Base-by-base conservation (phyloP, 2,888 invertebrate genomes). In the Hypomecis punctinalis region DNA sequence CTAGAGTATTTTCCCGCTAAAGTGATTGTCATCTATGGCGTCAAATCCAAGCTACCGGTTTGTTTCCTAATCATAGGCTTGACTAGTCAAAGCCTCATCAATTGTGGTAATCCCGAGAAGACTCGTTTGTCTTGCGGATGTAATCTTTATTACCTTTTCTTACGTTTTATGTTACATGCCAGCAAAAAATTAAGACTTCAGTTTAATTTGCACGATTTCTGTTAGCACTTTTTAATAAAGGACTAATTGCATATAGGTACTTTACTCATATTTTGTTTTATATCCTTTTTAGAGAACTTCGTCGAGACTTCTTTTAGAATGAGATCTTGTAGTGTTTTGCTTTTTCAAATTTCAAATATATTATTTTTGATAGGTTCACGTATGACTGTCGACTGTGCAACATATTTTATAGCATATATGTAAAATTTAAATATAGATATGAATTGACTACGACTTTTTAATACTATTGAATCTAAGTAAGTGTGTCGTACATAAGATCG, bases 51-150 rank as follows among this genome's bases (percentile, higher is more conserved):
- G 45, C 54, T 67, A 68, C 63, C 64, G 56, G 56, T 61, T 60
- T 49, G 58, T 70, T 72, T 69, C 63, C 66, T 71, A 70, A 72
- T 69, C 52, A 68, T 51, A 69, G 40, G 46, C 49, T 65, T 56
- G 53, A 70, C 71, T 68, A 66, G 69, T 68, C 62, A 23, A 10
- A 51, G 11, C 37, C 40, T 52, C 52, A 42, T 39, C 43, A n/a
- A 55, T 58, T 49, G 61, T 61, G 70, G 69, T 69, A 71, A 68
- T 67, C 58, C 72, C 69, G 57, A 40, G 46, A 40, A 52, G 42
- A 70, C 70, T 40, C 56, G 68, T 68, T 70, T 67, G 52, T 68
- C 61, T 68, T 52, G 35, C 53, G 59, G 57, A 53, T 54, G 37
- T 62, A 36, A 43, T 59, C 37, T 37, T 23, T 5, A 51, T 37